phyloP scores from a whole-genome alignment of 2,113 vertebrate species.

The Ictidomys tridecemlineatus region DNA sequence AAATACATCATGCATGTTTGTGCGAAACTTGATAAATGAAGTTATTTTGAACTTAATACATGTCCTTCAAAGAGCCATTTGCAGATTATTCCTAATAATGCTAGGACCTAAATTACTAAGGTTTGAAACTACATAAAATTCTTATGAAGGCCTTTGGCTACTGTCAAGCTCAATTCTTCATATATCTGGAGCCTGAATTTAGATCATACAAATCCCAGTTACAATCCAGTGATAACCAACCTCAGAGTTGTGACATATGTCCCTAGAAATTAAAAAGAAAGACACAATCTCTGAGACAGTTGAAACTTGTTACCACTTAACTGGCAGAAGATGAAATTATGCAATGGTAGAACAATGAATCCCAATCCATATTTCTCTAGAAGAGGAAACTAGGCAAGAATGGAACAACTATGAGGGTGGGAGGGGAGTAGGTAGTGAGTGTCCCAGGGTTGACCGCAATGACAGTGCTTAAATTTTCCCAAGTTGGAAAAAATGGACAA shows the following conservation, averaged over 20 bases:
- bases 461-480: conserved; percentile 60
- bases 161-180: neutral
- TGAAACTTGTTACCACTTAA: conserved; percentile 46
- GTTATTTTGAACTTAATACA: conserved; percentile 48
- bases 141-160: neutral
- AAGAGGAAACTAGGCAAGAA: conserved; percentile 48
- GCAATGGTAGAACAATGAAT: conserved; percentile 44
- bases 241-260: neutral
- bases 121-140: conserved; percentile 44
- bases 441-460: conserved; percentile 48
- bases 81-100: neutral
- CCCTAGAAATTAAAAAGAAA: conserved; percentile 24
- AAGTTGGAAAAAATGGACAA: conserved; percentile 56
- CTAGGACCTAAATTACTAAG: neutral
- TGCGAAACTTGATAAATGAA: neutral
- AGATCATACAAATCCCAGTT: neutral
- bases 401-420: conserved; percentile 62
- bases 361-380: conserved; percentile 20
- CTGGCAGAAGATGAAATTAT: conserved; percentile 16
- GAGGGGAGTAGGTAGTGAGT: conserved; percentile 28
- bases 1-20: neutral
- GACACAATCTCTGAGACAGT: neutral
- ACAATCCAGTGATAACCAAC: neutral
- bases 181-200: neutral
- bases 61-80: conserved; percentile 9